Evolutionary conservation across 2,113 vertebrate species (phyloP).

Genomic region (Callorhinus ursinus): DNA sequence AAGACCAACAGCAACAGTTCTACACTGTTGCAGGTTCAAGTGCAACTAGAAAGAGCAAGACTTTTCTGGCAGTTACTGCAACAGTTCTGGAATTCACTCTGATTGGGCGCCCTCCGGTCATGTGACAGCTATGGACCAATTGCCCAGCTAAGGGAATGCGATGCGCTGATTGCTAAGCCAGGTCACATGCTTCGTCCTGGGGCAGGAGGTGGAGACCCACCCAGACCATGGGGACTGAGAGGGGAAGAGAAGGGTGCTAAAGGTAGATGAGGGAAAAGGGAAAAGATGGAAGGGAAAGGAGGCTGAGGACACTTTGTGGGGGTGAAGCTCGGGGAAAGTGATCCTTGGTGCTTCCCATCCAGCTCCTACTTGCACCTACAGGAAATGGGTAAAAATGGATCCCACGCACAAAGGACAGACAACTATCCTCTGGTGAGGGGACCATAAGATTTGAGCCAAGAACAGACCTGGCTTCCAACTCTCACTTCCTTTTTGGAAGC

Average conservation of each 20-base stretch:
- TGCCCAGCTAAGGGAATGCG: neutral
- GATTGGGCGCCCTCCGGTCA: neutral
- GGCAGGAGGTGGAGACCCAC: neutral
- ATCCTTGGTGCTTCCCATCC: neutral
- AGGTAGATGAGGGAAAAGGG: neutral
- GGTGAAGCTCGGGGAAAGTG: neutral
- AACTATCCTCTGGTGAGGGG: neutral
- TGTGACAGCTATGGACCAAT: neutral
- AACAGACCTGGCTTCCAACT: neutral
- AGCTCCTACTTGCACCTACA: neutral
- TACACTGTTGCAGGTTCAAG: neutral
- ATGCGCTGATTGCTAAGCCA: neutral
- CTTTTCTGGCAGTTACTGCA: neutral
- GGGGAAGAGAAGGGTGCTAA: neutral
- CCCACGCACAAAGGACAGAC: neutral
- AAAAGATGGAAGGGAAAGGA: neutral
- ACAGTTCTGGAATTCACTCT: neutral
- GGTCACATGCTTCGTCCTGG: neutral
- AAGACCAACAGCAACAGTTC: neutral
- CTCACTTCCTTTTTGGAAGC: neutral
- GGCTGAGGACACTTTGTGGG: neutral
- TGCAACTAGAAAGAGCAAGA: neutral
- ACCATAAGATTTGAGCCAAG: neutral
- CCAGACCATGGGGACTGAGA: neutral
- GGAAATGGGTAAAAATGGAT: neutral